Base-by-base conservation (phyloP, 2,888 invertebrate genomes). In the Pasiphila rectangulata region DNA sequence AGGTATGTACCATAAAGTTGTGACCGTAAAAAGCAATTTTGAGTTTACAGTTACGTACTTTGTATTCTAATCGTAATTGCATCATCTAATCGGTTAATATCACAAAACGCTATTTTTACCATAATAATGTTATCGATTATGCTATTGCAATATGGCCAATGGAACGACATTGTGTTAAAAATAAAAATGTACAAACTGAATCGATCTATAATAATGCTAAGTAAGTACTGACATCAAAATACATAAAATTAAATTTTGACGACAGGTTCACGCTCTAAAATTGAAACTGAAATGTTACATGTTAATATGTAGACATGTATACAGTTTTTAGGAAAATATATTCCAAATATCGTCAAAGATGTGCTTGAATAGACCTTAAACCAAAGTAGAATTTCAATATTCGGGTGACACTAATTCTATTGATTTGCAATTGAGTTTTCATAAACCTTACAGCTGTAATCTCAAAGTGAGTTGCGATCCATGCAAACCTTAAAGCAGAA, bases 1-100 rank as follows among this genome's bases (percentile, higher is more conserved):
- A n/a, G 42, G 43, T 41, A 47, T 60, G 59, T 48, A 58, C 49
- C 51, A 60, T 49, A 46, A 46, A 58, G 57, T 40, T 51, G 36
- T 35, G 32, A 42, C 30, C 17, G 52, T 47, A 48, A 56, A 49
- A 47, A 49, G 48, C 36, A 42, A 47, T 49, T 46, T 53, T 7
- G 50, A 47, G 40, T 29, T 36, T 37, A 38, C 42, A 42, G 42
- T 47, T 43, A 30, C 43, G 27, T 34, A 37, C 30, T 38, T 49
- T 21, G 40, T 46, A 45, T 46, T 30, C 38, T 34, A 34, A 35
- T 21, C 29, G 42, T 48, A 30, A 23, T 21, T 38, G 43, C 36
- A 45, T 56, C 46, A 63, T 60, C 56, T 62, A 59, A 64, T 63
- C 58, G 53, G 56, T 59, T 37, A 54, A 56, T 52, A 25, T 19